A percentile compares a stretch with the other conserved stretches of the same genome.
phyloP scores from a whole-genome alignment of 2,888 invertebrate genomes.

The Drosophila paramelanica region DNA sequence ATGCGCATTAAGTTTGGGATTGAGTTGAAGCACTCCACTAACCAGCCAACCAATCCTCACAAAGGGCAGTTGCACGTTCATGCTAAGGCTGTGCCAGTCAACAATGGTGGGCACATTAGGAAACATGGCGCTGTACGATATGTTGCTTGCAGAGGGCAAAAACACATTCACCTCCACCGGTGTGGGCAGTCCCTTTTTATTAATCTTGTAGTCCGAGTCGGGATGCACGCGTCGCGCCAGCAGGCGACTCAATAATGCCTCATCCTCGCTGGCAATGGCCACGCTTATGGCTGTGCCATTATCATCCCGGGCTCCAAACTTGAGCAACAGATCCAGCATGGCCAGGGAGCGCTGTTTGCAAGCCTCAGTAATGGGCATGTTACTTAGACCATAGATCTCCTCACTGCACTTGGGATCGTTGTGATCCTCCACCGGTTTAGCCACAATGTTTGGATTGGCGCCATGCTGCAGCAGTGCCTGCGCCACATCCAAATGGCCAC shows the following conservation, averaged over 20 bases:
- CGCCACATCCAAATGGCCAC: constrained; percentile 90
- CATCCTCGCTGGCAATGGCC: constrained; percentile 90
- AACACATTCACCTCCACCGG: constrained; percentile 85
- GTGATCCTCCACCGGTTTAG: constrained; percentile 84
- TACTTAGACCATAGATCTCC: constrained; percentile 84
- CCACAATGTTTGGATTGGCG: constrained; percentile 92
- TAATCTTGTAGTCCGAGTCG: constrained; percentile 96
- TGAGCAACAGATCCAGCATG: constrained; percentile 84
- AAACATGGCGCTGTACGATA: constrained; percentile 92
- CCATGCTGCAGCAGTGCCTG: constrained; percentile 90
- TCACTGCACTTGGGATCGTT: constrained; percentile 85
- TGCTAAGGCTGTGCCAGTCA: constrained; percentile 93
- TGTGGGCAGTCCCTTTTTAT: constrained; percentile 91
- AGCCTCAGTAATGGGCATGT: constrained; percentile 84
- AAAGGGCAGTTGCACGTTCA: constrained; percentile 89
- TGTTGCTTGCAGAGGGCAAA: constrained; percentile 87
- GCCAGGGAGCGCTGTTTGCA: constrained; percentile 84
- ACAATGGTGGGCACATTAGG: constrained; percentile 94
- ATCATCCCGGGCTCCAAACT: constrained; percentile 93
- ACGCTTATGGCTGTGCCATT: constrained; percentile 92
- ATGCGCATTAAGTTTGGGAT: constrained; percentile 91
- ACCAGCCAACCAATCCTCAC: constrained; percentile 93
- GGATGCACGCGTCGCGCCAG: constrained; percentile 95
- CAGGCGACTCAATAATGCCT: constrained; percentile 91
- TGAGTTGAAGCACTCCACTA: constrained; percentile 93